Evolutionary conservation across 2,797 vertebrate species (phyloP).

Genomic region (Phalloptychus januarius): DNA sequence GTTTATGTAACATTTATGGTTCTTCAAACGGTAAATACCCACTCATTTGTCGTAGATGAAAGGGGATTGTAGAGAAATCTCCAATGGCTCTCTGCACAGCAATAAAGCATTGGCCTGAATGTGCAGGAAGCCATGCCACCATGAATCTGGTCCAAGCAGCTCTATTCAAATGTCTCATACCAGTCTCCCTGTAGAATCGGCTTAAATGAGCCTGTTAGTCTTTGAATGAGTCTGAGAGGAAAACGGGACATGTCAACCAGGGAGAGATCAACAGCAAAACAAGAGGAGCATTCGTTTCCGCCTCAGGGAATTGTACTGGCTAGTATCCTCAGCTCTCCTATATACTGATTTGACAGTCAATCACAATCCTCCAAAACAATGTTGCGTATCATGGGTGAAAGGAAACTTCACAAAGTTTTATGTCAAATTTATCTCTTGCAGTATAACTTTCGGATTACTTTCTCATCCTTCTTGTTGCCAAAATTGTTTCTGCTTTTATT

Average conservation of each 20-base stretch:
- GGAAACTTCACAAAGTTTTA: constrained; percentile 62
- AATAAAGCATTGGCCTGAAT: constrained; percentile 71
- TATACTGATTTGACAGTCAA: constrained; percentile 77
- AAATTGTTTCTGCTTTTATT: background rate
- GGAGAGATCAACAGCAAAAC: constrained; percentile 80
- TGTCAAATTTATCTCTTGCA: constrained; percentile 57
- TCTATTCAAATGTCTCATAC: constrained; percentile 76
- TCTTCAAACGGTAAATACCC: constrained; percentile 55
- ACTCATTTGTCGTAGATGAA: constrained; percentile 55
- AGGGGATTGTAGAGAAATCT: constrained; percentile 50
- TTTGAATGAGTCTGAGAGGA: constrained; percentile 67
- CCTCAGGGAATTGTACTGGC: constrained; percentile 75
- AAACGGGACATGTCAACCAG: constrained; percentile 82
- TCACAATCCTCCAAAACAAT: constrained; percentile 59
- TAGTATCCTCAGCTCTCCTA: constrained; percentile 60
- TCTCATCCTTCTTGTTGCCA: constrained; percentile 24
- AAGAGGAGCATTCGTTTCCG: constrained; percentile 74
- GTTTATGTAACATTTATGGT: constrained; percentile 31
- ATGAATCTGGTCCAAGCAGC: constrained; percentile 69
- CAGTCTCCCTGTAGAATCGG: constrained; percentile 71
- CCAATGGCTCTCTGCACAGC: constrained; percentile 64
- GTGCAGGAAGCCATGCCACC: constrained; percentile 74
- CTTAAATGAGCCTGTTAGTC: constrained; percentile 80
- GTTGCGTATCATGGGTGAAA: constrained; percentile 65
- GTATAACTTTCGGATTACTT: constrained; percentile 54